Percentiles rank a stretch among this genome's conserved stretches.
These are phyloP conservation scores for Etheostoma spectabile DNA, from an alignment of 2,113 vertebrate genomes.

Conservation along the genomic window DNA sequence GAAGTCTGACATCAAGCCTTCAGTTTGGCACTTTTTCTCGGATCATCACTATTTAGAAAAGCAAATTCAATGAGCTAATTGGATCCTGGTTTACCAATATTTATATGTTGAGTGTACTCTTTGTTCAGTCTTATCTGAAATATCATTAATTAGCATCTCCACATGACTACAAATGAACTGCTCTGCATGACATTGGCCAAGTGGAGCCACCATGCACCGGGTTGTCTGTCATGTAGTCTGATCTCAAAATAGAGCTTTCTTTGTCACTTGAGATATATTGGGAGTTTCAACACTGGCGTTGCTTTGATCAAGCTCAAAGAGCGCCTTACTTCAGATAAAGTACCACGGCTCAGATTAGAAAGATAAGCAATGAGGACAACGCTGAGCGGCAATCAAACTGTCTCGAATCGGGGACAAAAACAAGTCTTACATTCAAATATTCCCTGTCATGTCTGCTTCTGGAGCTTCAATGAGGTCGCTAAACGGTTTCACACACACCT, in stretches of 20 bases:
- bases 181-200: neutral
- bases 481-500: constrained; percentile 6
- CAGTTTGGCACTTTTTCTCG: neutral
- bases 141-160: constrained; percentile 15
- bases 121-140: constrained; percentile 8
- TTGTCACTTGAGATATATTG: constrained; percentile 47
- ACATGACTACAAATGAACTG: constrained; percentile 14
- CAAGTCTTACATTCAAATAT: neutral
- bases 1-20: neutral
- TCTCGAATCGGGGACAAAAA: neutral
- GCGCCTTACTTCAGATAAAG: constrained; percentile 34
- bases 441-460: neutral
- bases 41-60: neutral
- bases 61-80: constrained; percentile 21
- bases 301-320: constrained; percentile 57
- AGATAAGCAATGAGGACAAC: constrained; percentile 43
- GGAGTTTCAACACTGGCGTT: constrained; percentile 31
- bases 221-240: constrained; percentile 18
- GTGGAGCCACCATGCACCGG: neutral
- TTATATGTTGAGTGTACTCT: constrained; percentile 18
- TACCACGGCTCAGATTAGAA: constrained; percentile 16
- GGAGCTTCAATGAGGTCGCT: constrained; percentile 13
- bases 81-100: constrained; percentile 11
- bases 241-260: constrained; percentile 53
- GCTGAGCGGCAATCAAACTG: constrained; percentile 7